Conservation (phyloP, 2,797 vertebrate genomes). For the Periparus ater region DNA sequence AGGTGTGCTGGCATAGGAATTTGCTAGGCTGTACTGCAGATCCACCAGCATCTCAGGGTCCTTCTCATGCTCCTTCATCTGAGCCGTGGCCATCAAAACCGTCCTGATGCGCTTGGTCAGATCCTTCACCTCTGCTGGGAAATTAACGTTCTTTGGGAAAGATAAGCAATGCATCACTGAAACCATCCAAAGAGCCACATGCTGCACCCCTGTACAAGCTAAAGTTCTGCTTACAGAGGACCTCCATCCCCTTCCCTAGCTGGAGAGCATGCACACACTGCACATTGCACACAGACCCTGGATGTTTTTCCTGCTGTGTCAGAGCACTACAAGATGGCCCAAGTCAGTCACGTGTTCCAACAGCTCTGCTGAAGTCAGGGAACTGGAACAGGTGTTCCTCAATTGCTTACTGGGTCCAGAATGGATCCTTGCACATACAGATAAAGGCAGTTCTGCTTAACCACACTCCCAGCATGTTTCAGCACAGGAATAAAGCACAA, state of each 20-base stretch:
- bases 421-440: background rate
- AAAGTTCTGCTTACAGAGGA: background rate
- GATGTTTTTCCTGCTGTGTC: background rate
- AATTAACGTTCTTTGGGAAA: slow-evolving; percentile 83
- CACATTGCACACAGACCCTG: background rate
- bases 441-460: background rate
- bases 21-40: slow-evolving; percentile 89
- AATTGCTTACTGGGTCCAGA: background rate
- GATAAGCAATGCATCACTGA: slow-evolving; percentile 65
- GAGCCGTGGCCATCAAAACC: slow-evolving; percentile 89
- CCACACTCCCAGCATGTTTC: background rate
- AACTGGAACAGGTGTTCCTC: background rate
- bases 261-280: background rate
- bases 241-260: background rate
- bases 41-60: slow-evolving; percentile 91
- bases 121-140: slow-evolving; percentile 90
- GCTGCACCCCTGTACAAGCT: background rate
- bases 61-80: slow-evolving; percentile 93
- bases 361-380: background rate
- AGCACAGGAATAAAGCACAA: background rate
- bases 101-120: slow-evolving; percentile 89
- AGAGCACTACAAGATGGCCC: background rate
- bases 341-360: background rate
- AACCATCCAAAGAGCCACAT: background rate
- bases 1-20: slow-evolving; percentile 89